phyloP scores from a whole-genome alignment of 1,140 invertebrate genomes.

The Hycleus cichorii region DNA sequence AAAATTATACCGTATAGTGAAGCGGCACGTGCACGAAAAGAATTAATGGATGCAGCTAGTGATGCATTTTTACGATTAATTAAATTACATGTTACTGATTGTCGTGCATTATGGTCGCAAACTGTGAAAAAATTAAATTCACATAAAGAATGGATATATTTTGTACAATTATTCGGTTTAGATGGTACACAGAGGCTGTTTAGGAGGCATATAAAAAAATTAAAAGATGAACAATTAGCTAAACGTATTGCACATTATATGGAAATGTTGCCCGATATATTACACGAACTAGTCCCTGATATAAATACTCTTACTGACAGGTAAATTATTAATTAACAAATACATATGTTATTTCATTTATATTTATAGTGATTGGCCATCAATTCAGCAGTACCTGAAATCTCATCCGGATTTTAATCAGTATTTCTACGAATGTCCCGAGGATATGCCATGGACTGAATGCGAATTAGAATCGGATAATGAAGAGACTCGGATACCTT shows the following conservation, averaged over 20 bases:
- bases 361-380: conserved; percentile 71
- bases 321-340: conserved; percentile 41
- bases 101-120: conserved; percentile 78
- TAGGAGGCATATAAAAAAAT: conserved; percentile 71
- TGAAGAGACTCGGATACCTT: conserved; percentile 73
- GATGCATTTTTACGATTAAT: conserved; percentile 82
- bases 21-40: conserved; percentile 76
- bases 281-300: conserved; percentile 78
- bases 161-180: conserved; percentile 81
- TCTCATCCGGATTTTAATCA: conserved; percentile 82
- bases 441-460: conserved; percentile 73
- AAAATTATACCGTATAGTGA: conserved; percentile 79
- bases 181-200: conserved; percentile 77
- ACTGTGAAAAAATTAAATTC: conserved; percentile 79
- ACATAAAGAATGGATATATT: conserved; percentile 84
- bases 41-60: conserved; percentile 79
- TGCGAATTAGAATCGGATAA: conserved; percentile 60
- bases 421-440: conserved; percentile 81
- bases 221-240: conserved; percentile 79
- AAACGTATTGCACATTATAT: conserved; percentile 75
- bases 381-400: conserved; percentile 73
- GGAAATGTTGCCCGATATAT: conserved; percentile 68
- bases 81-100: conserved; percentile 73
- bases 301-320: conserved; percentile 65
- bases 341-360: not conserved